Conservation (phyloP, 2,797 vertebrate species). For the Argyrosomus regius region DNA sequence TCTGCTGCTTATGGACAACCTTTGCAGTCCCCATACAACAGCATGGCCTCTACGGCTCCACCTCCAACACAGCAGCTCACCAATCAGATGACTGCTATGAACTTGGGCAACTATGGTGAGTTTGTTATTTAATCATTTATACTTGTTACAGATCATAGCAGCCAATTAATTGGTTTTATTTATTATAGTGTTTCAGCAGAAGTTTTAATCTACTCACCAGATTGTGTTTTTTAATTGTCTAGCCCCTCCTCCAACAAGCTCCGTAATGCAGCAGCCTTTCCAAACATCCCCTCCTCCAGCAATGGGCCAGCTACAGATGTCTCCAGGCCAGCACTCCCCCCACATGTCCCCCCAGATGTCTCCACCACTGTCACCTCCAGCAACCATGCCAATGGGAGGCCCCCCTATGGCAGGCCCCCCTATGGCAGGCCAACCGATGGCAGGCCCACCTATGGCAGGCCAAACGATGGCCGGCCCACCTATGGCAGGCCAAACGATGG, state of each 20-base stretch:
- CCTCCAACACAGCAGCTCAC: conserved; percentile 87
- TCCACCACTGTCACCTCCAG: conserved; percentile 71
- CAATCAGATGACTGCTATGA: conserved; percentile 91
- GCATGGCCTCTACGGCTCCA: conserved; percentile 73
- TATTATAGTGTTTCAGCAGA: not conserved
- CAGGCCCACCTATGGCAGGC: conserved; percentile 76
- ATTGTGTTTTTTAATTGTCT: conserved; percentile 20
- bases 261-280: conserved; percentile 75
- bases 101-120: conserved; percentile 90
- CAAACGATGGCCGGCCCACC: conserved; percentile 59
- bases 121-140: conserved; percentile 9
- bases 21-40: conserved; percentile 81
- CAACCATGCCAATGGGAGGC: conserved; percentile 71
- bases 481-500: conserved; percentile 64
- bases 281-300: conserved; percentile 74
- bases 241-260: conserved; percentile 81
- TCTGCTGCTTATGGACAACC: conserved; percentile 81
- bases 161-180: not conserved
- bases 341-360: conserved; percentile 75
- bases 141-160: not conserved
- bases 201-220: not conserved
- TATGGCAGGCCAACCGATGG: conserved; percentile 66
- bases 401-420: conserved; percentile 77
- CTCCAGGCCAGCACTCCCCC: conserved; percentile 82
- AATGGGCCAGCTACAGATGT: conserved; percentile 78